Conservation (phyloP, 2,113 vertebrate species). For the Egretta garzetta region DNA sequence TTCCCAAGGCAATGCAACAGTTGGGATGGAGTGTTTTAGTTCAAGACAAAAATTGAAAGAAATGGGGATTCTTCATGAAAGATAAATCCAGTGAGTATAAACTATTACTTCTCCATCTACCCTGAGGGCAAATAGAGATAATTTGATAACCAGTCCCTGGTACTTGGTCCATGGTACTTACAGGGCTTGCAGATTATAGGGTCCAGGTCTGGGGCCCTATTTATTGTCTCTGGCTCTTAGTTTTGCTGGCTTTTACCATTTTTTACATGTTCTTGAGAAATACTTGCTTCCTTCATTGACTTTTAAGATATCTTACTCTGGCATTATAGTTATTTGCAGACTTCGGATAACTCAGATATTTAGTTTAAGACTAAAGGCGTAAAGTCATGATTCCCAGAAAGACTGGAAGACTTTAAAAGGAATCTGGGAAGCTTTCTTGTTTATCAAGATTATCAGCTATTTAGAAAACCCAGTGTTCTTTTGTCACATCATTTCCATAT, state of each 20-base stretch:
- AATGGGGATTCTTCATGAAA: neutral
- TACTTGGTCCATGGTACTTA: neutral
- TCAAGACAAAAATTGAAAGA: neutral
- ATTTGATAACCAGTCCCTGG: neutral
- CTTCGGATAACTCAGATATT: neutral
- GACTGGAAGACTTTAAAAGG: neutral
- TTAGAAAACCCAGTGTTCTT: neutral
- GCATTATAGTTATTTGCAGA: neutral
- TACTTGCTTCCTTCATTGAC: neutral
- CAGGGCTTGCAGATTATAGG: neutral
- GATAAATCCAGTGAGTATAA: neutral
- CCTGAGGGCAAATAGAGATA: neutral
- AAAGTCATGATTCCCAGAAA: neutral
- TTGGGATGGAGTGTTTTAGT: neutral
- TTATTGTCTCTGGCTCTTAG: neutral
- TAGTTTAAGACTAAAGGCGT: neutral
- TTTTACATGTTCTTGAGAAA: neutral
- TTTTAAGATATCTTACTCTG: neutral
- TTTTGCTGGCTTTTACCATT: neutral
- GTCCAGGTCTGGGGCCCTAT: neutral
- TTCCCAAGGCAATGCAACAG: neutral
- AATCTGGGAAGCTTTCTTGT: neutral
- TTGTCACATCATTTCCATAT: neutral
- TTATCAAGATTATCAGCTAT: neutral
- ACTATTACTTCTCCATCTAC: neutral